Evolutionary conservation across 2,888 invertebrate genomes (phyloP).

Genomic region (Dione juno): DNA sequence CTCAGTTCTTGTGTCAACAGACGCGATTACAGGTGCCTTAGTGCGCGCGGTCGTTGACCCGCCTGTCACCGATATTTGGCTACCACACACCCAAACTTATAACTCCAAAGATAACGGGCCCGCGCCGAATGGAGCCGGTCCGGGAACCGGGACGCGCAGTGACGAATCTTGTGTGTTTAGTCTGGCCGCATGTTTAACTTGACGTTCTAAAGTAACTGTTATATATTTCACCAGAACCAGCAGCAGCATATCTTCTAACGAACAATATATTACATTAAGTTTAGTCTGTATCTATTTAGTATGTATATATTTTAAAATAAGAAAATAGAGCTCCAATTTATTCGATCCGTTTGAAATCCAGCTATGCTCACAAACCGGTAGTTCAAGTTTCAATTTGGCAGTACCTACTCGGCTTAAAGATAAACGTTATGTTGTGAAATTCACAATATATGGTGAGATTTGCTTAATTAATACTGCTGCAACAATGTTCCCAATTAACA

Average conservation of each 20-base stretch:
- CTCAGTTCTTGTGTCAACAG: slow-evolving; percentile 72
- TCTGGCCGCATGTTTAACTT: slow-evolving; percentile 15
- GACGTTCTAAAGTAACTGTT: not conserved
- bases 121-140: slow-evolving; percentile 48
- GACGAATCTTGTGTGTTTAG: slow-evolving; percentile 37
- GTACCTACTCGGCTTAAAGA: slow-evolving; percentile 37
- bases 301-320: not conserved
- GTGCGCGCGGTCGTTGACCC: slow-evolving; percentile 70
- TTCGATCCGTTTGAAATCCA: slow-evolving; percentile 33
- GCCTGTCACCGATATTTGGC: slow-evolving; percentile 76
- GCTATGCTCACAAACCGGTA: slow-evolving; percentile 36
- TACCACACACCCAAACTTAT: slow-evolving; percentile 65
- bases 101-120: slow-evolving; percentile 67
- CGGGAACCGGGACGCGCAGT: slow-evolving; percentile 50
- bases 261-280: not conserved
- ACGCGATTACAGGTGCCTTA: slow-evolving; percentile 78
- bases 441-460: slow-evolving; percentile 22
- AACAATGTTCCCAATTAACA: slow-evolving; percentile 1
- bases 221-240: not conserved
- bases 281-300: too few species aligned
- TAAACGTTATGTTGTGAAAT: slow-evolving; percentile 32
- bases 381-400: slow-evolving; percentile 38
- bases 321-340: slow-evolving; percentile 27
- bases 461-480: slow-evolving; percentile 2
- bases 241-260: not conserved